Evolutionary conservation across 2,797 vertebrate genomes (phyloP).

Genomic region (Orientallactaga sibirica): DNA sequence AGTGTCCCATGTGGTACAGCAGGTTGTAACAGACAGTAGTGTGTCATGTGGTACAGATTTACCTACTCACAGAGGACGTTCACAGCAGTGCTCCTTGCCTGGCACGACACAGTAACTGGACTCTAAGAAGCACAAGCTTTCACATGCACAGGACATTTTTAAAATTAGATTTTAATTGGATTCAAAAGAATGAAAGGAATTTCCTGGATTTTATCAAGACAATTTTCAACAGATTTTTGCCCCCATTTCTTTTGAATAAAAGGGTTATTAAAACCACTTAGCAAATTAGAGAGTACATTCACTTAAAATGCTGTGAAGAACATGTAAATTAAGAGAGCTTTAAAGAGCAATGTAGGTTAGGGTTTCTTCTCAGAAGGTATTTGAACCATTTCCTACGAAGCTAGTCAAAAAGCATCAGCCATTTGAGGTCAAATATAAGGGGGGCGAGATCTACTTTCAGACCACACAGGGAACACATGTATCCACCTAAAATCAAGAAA

Average conservation of each 20-base stretch:
- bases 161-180: constrained; percentile 69
- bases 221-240: constrained; percentile 73
- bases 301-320: constrained; percentile 70
- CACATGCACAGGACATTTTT: constrained; percentile 56
- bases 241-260: constrained; percentile 51
- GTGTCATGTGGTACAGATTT: constrained; percentile 29
- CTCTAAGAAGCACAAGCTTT: constrained; percentile 33
- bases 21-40: constrained; percentile 5
- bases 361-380: constrained; percentile 34
- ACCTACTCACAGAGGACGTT: constrained; percentile 65
- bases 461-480: constrained; percentile 50
- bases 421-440: constrained; percentile 32
- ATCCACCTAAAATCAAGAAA: constrained; percentile 49
- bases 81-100: background rate
- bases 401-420: constrained; percentile 66
- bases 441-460: constrained; percentile 38
- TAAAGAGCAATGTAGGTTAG: constrained; percentile 47
- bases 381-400: constrained; percentile 66
- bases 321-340: constrained; percentile 73
- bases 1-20: background rate
- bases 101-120: constrained; percentile 12
- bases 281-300: constrained; percentile 62
- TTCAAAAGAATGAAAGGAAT: constrained; percentile 81
- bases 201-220: constrained; percentile 78
- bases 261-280: constrained; percentile 71